These are phyloP conservation scores for Thamnaconus septentrionalis DNA, from an alignment of 2,113 vertebrate genomes.

Conservation along the genomic window DNA sequence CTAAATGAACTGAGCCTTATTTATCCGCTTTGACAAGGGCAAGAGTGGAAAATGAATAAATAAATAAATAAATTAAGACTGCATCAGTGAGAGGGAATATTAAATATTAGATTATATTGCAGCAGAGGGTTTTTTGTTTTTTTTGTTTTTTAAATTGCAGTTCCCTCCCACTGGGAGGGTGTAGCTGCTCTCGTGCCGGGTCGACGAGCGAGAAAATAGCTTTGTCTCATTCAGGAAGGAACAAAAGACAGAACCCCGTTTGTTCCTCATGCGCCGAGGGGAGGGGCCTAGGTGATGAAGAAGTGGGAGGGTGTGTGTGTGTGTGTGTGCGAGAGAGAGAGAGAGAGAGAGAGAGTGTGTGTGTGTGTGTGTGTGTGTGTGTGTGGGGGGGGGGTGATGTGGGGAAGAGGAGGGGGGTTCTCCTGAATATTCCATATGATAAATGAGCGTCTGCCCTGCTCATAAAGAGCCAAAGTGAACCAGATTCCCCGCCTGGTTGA, in stretches of 20 bases:
- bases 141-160: conserved; percentile 15
- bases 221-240: conserved; percentile 60
- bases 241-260: conserved; percentile 67
- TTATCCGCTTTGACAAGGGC: conserved; percentile 47
- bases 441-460: conserved; percentile 63
- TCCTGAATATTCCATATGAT: conserved; percentile 72
- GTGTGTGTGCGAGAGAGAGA: too few species aligned
- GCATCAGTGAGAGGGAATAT: conserved; percentile 21
- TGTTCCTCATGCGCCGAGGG: conserved; percentile 48
- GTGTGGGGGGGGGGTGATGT: conserved; percentile 40
- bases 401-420: background rate
- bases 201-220: conserved; percentile 54
- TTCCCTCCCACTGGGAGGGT: conserved; percentile 45
- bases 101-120: conserved; percentile 41
- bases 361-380: conserved; percentile 48
- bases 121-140: conserved; percentile 16
- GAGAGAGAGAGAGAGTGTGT: conserved; percentile 24
- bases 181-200: conserved; percentile 48
- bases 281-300: conserved; percentile 30
- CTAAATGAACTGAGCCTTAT: conserved; percentile 56
- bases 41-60: conserved; percentile 27
- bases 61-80: background rate
- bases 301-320: conserved; percentile 56
- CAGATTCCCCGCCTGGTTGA: conserved; percentile 10
- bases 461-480: conserved; percentile 32